A percentile compares a stretch with the other conserved stretches of the same genome.
These are phyloP conservation scores for Odontocolon sp. DNA, from an alignment of 2,888 invertebrate genomes.

Conservation along the genomic window DNA sequence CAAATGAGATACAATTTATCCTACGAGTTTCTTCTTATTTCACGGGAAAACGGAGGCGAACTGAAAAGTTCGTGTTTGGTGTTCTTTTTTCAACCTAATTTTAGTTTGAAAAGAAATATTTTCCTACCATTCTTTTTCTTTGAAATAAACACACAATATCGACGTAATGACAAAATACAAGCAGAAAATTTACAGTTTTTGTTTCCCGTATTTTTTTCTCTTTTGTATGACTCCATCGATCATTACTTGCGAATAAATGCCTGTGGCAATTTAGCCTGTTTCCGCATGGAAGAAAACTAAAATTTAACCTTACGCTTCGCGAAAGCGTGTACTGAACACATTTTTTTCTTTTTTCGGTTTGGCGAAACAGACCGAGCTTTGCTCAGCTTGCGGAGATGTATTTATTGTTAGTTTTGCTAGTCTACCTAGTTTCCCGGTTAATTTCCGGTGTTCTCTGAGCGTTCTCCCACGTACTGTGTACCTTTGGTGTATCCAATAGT, in stretches of 20 bases:
- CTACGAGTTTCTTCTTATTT: neutral
- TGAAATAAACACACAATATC: too few relatives aligned
- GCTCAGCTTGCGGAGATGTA: neutral
- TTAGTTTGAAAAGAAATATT: too few relatives aligned
- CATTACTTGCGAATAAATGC: neutral
- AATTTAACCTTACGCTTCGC: neutral
- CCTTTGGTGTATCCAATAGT: neutral
- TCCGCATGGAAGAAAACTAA: neutral
- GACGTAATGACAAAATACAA: too few relatives aligned
- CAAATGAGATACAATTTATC: constrained; percentile 42
- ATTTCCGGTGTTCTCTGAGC: constrained; percentile 13
- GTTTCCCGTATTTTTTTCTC: neutral
- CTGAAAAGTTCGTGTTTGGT: neutral
- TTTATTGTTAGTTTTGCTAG: constrained; percentile 20
- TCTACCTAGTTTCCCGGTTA: constrained; percentile 9
- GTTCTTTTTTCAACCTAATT: neutral
- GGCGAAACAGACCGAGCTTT: neutral
- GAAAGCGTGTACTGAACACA: neutral
- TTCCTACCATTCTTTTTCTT: too few relatives aligned
- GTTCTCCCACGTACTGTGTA: neutral
- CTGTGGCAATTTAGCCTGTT: neutral
- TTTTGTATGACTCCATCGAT: neutral
- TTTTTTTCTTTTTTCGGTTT: neutral
- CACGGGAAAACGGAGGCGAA: neutral
- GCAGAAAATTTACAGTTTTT: too few relatives aligned